Conservation (phyloP, 2,888 invertebrate species). For the Hartigia nigra region DNA sequence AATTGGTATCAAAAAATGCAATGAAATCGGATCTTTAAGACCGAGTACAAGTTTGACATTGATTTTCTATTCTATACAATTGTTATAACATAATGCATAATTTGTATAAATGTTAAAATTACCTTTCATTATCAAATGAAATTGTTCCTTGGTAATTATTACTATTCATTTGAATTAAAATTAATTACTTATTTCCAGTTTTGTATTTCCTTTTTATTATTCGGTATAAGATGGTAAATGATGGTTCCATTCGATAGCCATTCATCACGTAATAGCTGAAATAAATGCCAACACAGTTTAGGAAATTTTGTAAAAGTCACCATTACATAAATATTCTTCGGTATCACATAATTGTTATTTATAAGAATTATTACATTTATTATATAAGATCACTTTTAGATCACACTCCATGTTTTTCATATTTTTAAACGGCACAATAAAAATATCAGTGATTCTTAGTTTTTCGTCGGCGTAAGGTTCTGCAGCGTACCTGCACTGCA, state of each 20-base stretch:
- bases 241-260: not conserved
- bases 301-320: too few species aligned
- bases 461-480: not conserved
- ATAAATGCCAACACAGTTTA: too few species aligned
- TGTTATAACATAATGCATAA: too few species aligned
- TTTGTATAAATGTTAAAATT: not conserved
- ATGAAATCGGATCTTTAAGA: not conserved
- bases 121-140: not conserved
- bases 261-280: too few species aligned
- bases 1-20: not conserved
- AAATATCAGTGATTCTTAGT: not conserved
- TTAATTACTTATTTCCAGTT: not conserved
- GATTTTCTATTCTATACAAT: not conserved
- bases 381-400: constrained; percentile 41
- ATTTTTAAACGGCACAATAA: too few species aligned
- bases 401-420: constrained; percentile 60
- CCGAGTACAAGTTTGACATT: not conserved
- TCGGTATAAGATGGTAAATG: not conserved
- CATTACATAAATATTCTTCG: too few species aligned
- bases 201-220: not conserved
- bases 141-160: not conserved
- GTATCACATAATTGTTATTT: too few species aligned
- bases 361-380: too few species aligned
- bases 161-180: too few species aligned
- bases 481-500: not conserved